Base-by-base conservation (phyloP, 2,113 vertebrate species). In the Hyperoodon ampullatus region DNA sequence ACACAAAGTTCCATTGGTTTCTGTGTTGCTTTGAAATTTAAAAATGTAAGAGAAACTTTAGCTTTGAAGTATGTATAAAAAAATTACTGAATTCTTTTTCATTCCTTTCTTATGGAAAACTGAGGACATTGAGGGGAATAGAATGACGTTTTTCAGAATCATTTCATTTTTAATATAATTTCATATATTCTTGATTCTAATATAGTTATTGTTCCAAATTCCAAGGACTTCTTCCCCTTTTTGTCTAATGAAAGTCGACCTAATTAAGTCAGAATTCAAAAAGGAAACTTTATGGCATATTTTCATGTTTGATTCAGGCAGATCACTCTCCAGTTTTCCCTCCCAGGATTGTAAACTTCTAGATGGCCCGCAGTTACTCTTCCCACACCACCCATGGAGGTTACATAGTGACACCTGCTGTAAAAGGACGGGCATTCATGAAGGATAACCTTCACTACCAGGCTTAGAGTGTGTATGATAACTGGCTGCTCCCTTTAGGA, bases 151-250 rank as follows among this genome's bases (percentile, higher is more conserved):
- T 97, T 96, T 92, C 30, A 88, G 65, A 77, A 82, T 90, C 3
- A 42, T 30, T 96, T 94, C 8, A 82, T 90, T 97, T 96, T 85
- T 42, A 92, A 75, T 95, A 60, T 35, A 74, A 88, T 91, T 94
- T 86, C 14, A 50, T 60, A 63, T 82, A 47, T 66, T 92, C 12
- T 82, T 93, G 75, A 88, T 77, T 96, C 74, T 71, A 63, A 89
- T 91, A 63, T 84, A 93, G 88, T 88, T 83, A 18, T 77, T 90
- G 11, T 84, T 90, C 96, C 15, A 91, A 42, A 77, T 28, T 63
- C 77, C 39, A 65, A 85, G 35, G 70, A 77, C 66, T 19, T 58
- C 61, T 96, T 85, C 23, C 14, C 33, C 18, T 68, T 95, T 96
- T 95, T 84, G 74, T 39, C 71, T 95, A 81, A 72, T 95, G 81